Conservation (phyloP, 2,797 vertebrate genomes). For the Malurus splendens region DNA sequence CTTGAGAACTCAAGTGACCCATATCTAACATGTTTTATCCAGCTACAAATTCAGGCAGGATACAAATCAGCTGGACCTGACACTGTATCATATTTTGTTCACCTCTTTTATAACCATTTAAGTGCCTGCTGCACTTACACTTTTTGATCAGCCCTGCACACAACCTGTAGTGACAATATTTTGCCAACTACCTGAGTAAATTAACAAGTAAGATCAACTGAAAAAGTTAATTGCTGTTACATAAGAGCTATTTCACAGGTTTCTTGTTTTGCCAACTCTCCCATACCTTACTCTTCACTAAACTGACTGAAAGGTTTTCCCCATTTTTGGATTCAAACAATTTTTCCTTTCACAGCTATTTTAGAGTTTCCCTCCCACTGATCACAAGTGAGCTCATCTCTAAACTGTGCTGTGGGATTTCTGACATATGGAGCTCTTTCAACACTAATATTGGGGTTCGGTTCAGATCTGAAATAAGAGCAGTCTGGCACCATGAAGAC, state of each 20-base stretch:
- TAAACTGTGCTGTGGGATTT: not conserved
- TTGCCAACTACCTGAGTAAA: not conserved
- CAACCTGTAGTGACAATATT: not conserved
- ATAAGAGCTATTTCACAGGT: not conserved
- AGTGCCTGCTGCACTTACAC: not conserved
- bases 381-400: not conserved
- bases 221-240: not conserved
- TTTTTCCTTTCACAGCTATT: not conserved
- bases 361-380: not conserved
- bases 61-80: not conserved
- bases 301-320: not conserved
- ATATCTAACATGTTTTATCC: not conserved
- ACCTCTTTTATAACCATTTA: not conserved
- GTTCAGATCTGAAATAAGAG: not conserved
- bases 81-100: not conserved
- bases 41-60: not conserved
- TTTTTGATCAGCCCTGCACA: not conserved
- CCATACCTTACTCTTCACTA: not conserved
- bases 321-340: not conserved
- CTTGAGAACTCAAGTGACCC: conserved; percentile 8
- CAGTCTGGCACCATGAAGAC: not conserved
- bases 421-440: not conserved
- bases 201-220: not conserved
- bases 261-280: not conserved
- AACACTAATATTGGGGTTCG: not conserved